Evolutionary conservation across 2,113 vertebrate species (phyloP).

Genomic region (Nothocercus nigrocapillus): DNA sequence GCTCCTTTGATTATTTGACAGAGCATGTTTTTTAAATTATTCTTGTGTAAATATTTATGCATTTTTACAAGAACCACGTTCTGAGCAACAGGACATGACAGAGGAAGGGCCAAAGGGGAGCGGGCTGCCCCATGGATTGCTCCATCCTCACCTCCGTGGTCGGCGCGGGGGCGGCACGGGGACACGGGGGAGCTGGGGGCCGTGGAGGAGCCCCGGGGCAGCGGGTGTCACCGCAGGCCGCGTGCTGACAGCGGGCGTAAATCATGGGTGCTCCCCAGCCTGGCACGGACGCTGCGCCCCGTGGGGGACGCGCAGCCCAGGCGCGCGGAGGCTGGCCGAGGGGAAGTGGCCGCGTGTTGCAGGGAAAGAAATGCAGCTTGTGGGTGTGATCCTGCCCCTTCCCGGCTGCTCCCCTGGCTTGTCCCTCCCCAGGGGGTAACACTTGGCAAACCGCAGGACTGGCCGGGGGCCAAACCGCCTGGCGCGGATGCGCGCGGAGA

Average conservation of each 20-base stretch:
- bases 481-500: accelerated
- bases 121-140: not conserved
- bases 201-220: accelerated
- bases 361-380: accelerated
- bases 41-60: slow-evolving; percentile 73
- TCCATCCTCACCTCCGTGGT: not conserved
- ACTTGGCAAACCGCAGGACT: accelerated
- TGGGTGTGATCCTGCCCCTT: not conserved
- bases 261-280: not conserved
- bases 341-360: no score
- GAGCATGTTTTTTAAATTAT: slow-evolving; percentile 71
- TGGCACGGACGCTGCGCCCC: not conserved
- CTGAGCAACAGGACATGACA: slow-evolving; percentile 41
- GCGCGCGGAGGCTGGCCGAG: no score
- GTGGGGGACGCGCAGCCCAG: no score
- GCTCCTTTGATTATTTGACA: slow-evolving; percentile 70
- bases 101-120: slow-evolving; percentile 29
- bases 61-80: slow-evolving; percentile 74
- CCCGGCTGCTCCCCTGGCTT: accelerated
- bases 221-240: not conserved
- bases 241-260: not conserved
- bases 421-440: not conserved
- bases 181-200: not conserved
- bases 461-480: accelerated
- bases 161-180: not conserved